Percentiles rank a stretch among this genome's conserved stretches.
Conservation (phyloP, 64 coral and sea anemone genomes). For the Porites lutea region DNA sequence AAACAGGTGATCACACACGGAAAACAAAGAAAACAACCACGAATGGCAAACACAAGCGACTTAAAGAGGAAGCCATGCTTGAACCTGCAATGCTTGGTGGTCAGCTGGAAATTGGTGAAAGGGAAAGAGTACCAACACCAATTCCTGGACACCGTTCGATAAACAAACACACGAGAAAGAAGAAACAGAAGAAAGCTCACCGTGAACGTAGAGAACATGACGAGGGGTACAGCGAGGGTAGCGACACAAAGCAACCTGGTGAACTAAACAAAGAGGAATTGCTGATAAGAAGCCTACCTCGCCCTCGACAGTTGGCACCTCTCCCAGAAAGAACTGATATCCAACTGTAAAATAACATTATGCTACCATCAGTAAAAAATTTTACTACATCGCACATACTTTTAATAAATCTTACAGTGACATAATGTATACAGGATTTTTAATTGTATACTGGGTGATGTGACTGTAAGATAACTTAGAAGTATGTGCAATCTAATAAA, state of each 20-base stretch:
- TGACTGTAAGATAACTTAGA: too few species aligned
- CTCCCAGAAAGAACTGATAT: neutral
- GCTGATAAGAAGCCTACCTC: conserved; percentile 5
- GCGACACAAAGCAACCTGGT: neutral
- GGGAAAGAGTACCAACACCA: neutral
- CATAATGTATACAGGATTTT: too few species aligned
- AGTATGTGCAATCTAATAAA: too few species aligned
- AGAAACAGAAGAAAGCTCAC: neutral
- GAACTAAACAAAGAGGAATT: neutral
- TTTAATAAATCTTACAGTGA: too few species aligned
- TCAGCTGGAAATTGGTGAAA: neutral
- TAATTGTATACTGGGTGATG: too few species aligned
- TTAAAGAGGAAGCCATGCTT: neutral
- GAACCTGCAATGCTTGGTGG: neutral
- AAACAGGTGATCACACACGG: neutral
- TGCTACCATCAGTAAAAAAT: too few species aligned
- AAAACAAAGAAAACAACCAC: neutral
- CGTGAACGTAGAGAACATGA: neutral
- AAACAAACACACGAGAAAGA: neutral
- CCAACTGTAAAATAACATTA: neutral
- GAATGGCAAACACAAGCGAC: neutral
- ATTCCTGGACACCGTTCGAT: neutral
- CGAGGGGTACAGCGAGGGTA: neutral
- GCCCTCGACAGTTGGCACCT: neutral
- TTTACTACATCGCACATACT: too few species aligned